A percentile compares a stretch with the other conserved stretches of the same genome.
Conservation (phyloP, 2,888 invertebrate genomes). For the Mythimna pallens region DNA sequence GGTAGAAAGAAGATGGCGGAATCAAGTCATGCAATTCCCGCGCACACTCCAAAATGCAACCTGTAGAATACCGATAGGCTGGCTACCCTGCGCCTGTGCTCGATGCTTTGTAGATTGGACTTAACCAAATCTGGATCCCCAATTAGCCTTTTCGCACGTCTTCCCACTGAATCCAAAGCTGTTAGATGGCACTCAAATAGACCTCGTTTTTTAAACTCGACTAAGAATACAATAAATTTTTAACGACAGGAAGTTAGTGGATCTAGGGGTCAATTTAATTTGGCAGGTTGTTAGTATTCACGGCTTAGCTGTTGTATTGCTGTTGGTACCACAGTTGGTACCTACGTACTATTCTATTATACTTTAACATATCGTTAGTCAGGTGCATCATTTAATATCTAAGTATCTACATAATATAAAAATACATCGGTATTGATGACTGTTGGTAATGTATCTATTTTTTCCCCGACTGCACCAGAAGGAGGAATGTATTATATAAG, state of each 20-base stretch:
- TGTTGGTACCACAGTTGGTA: background rate
- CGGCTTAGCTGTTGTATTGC: background rate
- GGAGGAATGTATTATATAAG: too few relatives aligned
- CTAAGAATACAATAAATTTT: slow-evolving; percentile 2
- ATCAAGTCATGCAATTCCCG: too few relatives aligned
- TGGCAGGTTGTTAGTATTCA: background rate
- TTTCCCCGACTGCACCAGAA: too few relatives aligned
- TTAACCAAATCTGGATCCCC: too few relatives aligned
- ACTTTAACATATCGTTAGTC: background rate
- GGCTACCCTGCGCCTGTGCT: too few relatives aligned
- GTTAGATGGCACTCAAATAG: background rate
- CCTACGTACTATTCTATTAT: background rate
- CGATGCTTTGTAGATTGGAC: too few relatives aligned
- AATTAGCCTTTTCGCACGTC: too few relatives aligned
- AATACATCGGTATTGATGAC: background rate
- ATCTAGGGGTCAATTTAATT: slow-evolving; percentile 1
- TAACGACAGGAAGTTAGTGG: background rate
- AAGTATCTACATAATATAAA: background rate
- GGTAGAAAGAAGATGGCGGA: too few relatives aligned
- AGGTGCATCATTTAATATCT: background rate
- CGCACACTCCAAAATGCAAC: too few relatives aligned
- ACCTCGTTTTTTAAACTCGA: background rate
- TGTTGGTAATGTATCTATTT: too few relatives aligned
- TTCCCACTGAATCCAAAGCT: too few relatives aligned
- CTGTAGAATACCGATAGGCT: too few relatives aligned